Evolutionary conservation across 2,113 vertebrate genomes (phyloP).

Genomic region (Pelusios castaneus): DNA sequence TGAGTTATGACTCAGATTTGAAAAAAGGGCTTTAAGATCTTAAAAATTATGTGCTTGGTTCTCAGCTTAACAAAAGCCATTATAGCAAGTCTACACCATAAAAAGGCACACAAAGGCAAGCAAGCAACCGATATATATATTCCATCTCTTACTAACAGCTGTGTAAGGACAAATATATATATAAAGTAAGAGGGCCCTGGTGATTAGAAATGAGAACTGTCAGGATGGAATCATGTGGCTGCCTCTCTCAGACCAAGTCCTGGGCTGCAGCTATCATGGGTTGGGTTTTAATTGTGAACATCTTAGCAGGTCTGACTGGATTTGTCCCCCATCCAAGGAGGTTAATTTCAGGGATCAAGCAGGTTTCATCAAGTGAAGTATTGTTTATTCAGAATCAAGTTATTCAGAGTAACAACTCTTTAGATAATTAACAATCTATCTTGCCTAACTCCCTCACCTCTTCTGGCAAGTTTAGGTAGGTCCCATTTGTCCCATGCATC

Average conservation of each 20-base stretch:
- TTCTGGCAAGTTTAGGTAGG: background rate
- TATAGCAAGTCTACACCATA: background rate
- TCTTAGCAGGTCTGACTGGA: background rate
- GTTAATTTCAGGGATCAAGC: background rate
- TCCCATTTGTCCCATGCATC: background rate
- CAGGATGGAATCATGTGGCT: background rate
- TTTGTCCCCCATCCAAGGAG: background rate
- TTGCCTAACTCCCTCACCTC: background rate
- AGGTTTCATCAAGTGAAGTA: background rate
- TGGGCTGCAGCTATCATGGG: background rate
- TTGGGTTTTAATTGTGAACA: background rate
- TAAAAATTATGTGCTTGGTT: background rate
- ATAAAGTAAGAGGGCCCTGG: background rate
- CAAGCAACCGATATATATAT: background rate
- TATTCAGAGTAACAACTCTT: background rate
- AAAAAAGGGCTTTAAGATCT: background rate
- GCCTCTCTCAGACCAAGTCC: background rate
- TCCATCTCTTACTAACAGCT: background rate
- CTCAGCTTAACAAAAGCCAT: constrained; percentile 20
- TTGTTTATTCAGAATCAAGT: background rate
- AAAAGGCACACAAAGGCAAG: background rate
- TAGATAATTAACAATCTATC: background rate
- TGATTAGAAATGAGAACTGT: background rate
- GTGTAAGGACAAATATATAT: background rate
- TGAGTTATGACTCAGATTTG: background rate